Base-by-base conservation (phyloP, 2,888 invertebrate genomes). In the Buathra laborator region DNA sequence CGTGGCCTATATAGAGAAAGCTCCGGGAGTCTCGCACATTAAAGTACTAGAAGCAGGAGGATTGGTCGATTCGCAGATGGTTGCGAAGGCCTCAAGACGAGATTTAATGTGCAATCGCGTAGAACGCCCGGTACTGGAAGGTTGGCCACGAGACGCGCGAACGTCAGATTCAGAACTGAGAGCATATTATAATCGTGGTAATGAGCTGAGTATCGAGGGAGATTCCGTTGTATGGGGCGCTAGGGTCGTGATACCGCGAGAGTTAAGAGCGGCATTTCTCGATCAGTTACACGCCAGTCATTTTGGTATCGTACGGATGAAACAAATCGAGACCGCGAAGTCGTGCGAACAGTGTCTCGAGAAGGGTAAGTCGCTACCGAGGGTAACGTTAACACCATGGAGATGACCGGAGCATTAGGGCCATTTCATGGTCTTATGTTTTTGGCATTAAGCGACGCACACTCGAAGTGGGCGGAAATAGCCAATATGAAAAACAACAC, bases 401-500 rank as follows among this genome's bases (percentile, higher is more conserved):
- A 64, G 51, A 43, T 85, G 72, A 44, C 77, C 83, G 37, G 66
- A 53, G 16, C 43, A 72, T 72, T 76, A 37, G 81, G 76, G 9
- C 87, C 87, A 14, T 85, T 84, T 71, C 48, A 80, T 14, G 83
- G 78, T 19, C 70, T 64, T 48, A 84, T 46, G 48, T 85, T 78
- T 48, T 12, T 86, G 44, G 77, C 84, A 6, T 51, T 84, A 48
- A 74, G 85, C 32, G 85, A 87, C 62, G 66, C 86, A 7, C 77
- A 82, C 51, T 83, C 82, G 32, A 88, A 86, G 53, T 86, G 85
- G 79, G 1, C 37, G 2, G 37, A 37, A 37, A 37, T 6, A 37
- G 37, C 37, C 3, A 37, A 37, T 37, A 37, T 37, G 37, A 37
- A 37, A 37, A 37, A 37, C 37, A 37, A 37, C 37, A 2, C 37